A percentile compares a stretch with the other conserved stretches of the same genome.
Evolutionary conservation across 2,888 invertebrate species (phyloP).

Genomic region (Heliconius erato): DNA sequence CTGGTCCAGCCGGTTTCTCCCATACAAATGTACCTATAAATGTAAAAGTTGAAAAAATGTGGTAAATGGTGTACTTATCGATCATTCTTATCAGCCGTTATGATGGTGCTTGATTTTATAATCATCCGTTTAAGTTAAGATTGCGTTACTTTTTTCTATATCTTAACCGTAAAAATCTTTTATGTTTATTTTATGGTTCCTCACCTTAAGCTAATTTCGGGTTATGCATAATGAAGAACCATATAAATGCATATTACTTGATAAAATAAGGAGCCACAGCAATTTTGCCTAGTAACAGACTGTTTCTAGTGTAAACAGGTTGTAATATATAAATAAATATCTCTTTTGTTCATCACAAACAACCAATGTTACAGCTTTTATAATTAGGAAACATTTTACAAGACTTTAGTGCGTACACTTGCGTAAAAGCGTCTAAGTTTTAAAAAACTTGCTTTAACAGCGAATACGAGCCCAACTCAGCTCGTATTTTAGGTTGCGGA

Average conservation of each 20-base stretch:
- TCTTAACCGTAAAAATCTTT: background rate
- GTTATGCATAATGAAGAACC: background rate
- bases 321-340: background rate
- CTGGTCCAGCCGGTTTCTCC: slow-evolving; percentile 59
- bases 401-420: too few relatives aligned
- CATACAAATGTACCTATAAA: slow-evolving; percentile 44
- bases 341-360: background rate
- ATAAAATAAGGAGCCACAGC: too few relatives aligned
- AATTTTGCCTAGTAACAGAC: background rate
- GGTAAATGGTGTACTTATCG: slow-evolving; percentile 47
- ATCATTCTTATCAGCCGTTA: slow-evolving; percentile 45
- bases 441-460: background rate
- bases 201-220: background rate
- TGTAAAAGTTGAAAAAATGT: slow-evolving; percentile 46
- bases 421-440: too few relatives aligned
- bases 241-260: background rate
- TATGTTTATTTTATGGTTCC: background rate
- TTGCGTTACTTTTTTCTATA: slow-evolving; percentile 11
- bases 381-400: too few relatives aligned
- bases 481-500: background rate
- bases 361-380: background rate
- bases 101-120: slow-evolving; percentile 44
- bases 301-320: background rate
- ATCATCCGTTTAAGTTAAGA: slow-evolving; percentile 34
- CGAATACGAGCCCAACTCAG: background rate